phyloP scores from a whole-genome alignment of 1,140 invertebrate species.

The Acromyrmex echinatior region DNA sequence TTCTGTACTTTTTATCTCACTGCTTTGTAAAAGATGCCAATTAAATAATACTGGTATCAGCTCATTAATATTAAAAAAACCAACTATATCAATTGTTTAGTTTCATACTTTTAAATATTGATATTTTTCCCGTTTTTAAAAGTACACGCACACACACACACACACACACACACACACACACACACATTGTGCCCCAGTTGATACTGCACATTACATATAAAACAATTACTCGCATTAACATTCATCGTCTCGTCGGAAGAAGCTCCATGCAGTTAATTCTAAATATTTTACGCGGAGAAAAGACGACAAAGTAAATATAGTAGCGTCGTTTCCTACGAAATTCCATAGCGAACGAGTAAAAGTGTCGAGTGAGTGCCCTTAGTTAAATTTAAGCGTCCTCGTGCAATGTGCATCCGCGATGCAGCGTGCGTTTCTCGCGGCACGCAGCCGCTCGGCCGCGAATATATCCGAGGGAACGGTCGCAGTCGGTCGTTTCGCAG shows the following conservation, averaged over 20 bases:
- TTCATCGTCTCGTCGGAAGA: background rate
- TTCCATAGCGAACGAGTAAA: background rate
- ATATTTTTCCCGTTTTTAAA: background rate
- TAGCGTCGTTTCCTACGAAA: background rate
- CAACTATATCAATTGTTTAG: background rate
- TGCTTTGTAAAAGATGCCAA: background rate
- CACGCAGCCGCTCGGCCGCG: constrained; percentile 1
- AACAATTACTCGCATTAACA: background rate
- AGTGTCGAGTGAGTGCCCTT: background rate
- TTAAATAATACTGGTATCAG: background rate
- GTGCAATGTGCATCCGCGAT: background rate
- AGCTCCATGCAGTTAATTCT: background rate
- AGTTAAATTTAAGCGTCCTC: constrained; percentile 46
- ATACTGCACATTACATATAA: no score
- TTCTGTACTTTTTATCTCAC: background rate
- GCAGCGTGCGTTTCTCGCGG: background rate
- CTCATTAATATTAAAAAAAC: background rate
- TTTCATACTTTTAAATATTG: background rate
- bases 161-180: background rate
- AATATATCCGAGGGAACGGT: constrained; percentile 23
- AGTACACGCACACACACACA: background rate
- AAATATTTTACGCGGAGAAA: background rate
- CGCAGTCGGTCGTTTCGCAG: background rate
- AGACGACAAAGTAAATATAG: background rate
- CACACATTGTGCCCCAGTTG: background rate